phyloP scores from a whole-genome alignment of 2,113 vertebrate genomes.

The Globicephala melas region DNA sequence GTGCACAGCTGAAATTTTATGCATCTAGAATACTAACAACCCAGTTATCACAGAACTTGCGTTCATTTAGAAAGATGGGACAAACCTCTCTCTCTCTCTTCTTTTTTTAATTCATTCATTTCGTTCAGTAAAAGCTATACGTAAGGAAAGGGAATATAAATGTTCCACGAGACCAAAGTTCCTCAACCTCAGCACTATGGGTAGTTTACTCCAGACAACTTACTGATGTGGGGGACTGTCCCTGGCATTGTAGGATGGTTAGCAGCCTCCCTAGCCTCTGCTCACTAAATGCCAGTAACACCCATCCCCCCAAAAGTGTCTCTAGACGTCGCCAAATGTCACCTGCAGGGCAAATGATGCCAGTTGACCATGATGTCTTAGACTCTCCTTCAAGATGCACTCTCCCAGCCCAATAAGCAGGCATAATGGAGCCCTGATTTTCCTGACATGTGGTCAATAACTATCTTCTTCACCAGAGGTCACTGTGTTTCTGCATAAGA shows the following conservation, averaged over 20 bases:
- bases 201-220: not conserved
- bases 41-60: not conserved
- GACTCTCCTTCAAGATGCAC: not conserved
- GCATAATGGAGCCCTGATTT: not conserved
- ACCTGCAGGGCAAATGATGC: not conserved
- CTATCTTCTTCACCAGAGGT: not conserved
- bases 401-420: not conserved
- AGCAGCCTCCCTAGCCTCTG: not conserved
- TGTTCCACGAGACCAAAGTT: not conserved
- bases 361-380: not conserved
- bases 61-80: conserved; percentile 33
- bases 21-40: not conserved
- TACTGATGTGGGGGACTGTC: not conserved
- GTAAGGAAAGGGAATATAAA: not conserved
- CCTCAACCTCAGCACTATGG: not conserved
- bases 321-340: not conserved
- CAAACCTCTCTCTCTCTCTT: not conserved
- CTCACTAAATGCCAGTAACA: not conserved
- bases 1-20: not conserved
- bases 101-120: not conserved
- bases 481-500: not conserved
- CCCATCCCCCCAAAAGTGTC: not conserved
- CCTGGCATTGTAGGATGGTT: not conserved
- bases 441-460: not conserved
- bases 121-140: not conserved